Conservation (phyloP, 2,888 invertebrate genomes). For the Deilephila porcellus region DNA sequence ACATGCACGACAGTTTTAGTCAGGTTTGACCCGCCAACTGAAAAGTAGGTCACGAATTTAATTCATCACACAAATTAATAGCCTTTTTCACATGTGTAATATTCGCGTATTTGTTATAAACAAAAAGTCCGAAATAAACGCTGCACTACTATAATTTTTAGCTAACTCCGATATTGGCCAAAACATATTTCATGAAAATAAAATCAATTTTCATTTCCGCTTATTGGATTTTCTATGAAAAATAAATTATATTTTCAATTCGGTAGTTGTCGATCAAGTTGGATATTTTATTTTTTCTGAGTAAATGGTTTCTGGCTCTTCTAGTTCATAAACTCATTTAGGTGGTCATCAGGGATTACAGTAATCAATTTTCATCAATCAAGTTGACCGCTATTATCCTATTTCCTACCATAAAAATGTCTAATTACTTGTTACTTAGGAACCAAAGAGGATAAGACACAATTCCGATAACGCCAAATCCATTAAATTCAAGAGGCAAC, state of each 20-base stretch:
- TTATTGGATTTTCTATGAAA: too few species aligned
- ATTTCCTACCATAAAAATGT: neutral
- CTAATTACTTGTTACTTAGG: neutral
- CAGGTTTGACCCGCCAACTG: neutral
- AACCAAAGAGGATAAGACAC: neutral
- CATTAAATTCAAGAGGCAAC: constrained; percentile 25
- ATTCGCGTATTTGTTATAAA: neutral
- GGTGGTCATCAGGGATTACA: too few species aligned
- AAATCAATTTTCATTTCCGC: too few species aligned
- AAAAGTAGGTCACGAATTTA: neutral
- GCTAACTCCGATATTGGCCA: neutral
- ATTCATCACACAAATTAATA: neutral
- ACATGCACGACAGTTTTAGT: neutral
- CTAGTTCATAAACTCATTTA: too few species aligned
- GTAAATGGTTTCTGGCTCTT: too few species aligned
- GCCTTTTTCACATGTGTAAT: neutral
- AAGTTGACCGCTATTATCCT: too few species aligned
- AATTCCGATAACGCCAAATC: neutral
- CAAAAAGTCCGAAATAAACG: neutral
- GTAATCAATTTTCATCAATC: too few species aligned
- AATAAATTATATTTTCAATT: too few species aligned
- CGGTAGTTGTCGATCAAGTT: too few species aligned
- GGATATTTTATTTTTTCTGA: too few species aligned
- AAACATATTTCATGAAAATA: too few species aligned
- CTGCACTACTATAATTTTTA: neutral